Evolutionary conservation across 2,888 invertebrate genomes (phyloP).

Genomic region (Rhagonycha fulva): DNA sequence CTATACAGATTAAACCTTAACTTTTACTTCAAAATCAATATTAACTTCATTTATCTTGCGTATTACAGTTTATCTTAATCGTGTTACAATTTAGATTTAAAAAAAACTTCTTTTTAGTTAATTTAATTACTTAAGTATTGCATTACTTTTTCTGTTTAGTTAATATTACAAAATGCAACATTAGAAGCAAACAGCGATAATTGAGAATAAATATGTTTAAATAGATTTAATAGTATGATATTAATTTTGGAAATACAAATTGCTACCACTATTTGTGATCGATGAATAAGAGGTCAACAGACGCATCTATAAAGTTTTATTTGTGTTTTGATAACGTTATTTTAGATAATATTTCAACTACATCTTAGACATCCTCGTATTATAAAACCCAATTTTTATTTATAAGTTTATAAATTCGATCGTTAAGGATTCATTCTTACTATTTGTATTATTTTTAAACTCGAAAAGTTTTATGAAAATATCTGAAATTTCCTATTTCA

Average conservation of each 20-base stretch:
- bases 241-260: not conserved
- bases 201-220: not conserved
- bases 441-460: too few relatives aligned
- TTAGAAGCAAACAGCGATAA: not conserved
- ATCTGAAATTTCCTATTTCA: too few relatives aligned
- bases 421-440: not conserved
- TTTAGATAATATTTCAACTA: not conserved
- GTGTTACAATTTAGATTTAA: too few relatives aligned
- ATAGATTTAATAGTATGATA: not conserved
- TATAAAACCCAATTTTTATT: not conserved
- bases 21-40: too few relatives aligned
- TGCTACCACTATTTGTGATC: not conserved
- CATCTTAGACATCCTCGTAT: not conserved
- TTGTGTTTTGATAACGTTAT: not conserved
- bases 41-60: too few relatives aligned
- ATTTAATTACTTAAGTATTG: not conserved
- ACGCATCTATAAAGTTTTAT: not conserved
- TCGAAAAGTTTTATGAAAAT: too few relatives aligned
- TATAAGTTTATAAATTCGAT: not conserved
- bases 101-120: not conserved
- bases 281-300: not conserved
- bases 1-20: too few relatives aligned
- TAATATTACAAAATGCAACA: not conserved
- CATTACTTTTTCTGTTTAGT: not conserved
- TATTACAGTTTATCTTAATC: too few relatives aligned